Percentiles rank a stretch among this genome's conserved stretches.
Conservation (phyloP, 2,113 vertebrate genomes). For the Scortum barcoo region DNA sequence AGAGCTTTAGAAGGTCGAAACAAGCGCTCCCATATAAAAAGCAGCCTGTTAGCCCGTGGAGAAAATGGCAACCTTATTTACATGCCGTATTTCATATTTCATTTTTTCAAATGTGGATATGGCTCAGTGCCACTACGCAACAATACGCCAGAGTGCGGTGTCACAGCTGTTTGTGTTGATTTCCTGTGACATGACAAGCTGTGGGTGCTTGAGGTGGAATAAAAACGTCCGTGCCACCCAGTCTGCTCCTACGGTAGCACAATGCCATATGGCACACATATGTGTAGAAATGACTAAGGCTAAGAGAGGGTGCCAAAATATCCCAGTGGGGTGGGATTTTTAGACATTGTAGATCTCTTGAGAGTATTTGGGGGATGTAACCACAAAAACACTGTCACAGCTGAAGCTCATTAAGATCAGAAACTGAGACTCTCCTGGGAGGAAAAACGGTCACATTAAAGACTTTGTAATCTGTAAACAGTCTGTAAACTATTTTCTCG, state of each 20-base stretch:
- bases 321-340: not conserved
- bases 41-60: slow-evolving; percentile 34
- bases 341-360: not conserved
- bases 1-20: slow-evolving; percentile 47
- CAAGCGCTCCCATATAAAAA: slow-evolving; percentile 26
- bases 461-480: slow-evolving; percentile 26
- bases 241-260: not conserved
- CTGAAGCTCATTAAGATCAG: slow-evolving; percentile 50
- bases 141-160: slow-evolving; percentile 21
- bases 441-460: slow-evolving; percentile 11
- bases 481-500: slow-evolving; percentile 24
- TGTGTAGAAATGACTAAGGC: not conserved
- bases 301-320: not conserved
- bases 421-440: slow-evolving; percentile 32
- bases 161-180: slow-evolving; percentile 57
- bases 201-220: slow-evolving; percentile 12
- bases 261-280: not conserved
- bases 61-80: slow-evolving; percentile 35
- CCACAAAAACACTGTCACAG: slow-evolving; percentile 32
- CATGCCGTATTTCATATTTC: slow-evolving; percentile 50
- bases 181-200: slow-evolving; percentile 55
- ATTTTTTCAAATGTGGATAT: slow-evolving; percentile 35
- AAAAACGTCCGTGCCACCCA: not conserved
- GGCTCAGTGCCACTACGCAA: slow-evolving; percentile 10
- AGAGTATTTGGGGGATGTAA: slow-evolving; percentile 38